These are phyloP conservation scores for Poeciliopsis gracilis DNA, from an alignment of 2,797 vertebrate genomes.

Conservation along the genomic window DNA sequence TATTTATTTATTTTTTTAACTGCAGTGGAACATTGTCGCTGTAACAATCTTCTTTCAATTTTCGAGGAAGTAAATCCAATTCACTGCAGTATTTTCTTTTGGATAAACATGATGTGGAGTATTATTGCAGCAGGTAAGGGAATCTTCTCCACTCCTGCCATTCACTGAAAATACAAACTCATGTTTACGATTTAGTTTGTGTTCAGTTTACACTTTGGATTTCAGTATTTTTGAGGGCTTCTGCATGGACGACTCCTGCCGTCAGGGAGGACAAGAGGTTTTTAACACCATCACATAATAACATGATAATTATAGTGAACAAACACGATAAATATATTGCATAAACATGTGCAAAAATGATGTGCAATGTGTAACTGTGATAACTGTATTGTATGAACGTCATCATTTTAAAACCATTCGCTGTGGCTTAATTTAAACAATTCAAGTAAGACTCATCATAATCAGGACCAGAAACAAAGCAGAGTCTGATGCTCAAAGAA, in stretches of 20 bases:
- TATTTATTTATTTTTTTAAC: neutral
- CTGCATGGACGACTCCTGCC: too few species aligned
- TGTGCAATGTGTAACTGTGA: too few species aligned
- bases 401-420: neutral
- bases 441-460: neutral
- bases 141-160: neutral
- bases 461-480: neutral
- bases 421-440: neutral
- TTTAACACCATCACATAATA: too few species aligned
- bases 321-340: too few species aligned
- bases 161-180: neutral
- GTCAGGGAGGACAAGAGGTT: too few species aligned
- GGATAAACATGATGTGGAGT: neutral
- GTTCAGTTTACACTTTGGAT: neutral
- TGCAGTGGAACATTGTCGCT: neutral
- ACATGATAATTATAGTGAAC: too few species aligned
- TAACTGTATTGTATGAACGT: too few species aligned
- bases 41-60: neutral
- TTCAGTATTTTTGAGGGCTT: neutral
- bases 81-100: neutral
- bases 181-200: neutral
- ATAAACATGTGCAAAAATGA: too few species aligned
- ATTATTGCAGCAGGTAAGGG: neutral
- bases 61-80: neutral
- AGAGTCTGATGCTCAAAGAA: constrained; percentile 19